A percentile compares a stretch with the other conserved stretches of the same genome.
Conservation (phyloP, 2,888 invertebrate species). For the Mystacides longicornis region DNA sequence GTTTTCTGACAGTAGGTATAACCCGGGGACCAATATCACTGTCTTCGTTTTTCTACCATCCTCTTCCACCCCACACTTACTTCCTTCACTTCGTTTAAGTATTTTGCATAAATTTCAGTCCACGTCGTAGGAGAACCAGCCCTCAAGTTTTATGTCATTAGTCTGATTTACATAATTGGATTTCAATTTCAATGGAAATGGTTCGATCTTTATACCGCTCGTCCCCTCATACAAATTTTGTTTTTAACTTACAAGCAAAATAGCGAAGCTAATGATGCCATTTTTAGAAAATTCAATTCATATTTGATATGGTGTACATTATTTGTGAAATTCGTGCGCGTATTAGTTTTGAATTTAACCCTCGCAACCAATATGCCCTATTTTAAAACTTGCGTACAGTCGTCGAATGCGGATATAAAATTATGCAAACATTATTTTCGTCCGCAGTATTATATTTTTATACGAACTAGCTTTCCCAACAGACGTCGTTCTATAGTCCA, state of each 20-base stretch:
- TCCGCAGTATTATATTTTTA: too few species aligned
- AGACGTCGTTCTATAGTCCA: too few species aligned
- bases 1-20: too few species aligned
- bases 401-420: background rate
- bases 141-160: constrained; percentile 12
- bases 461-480: too few species aligned
- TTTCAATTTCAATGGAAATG: constrained; percentile 24
- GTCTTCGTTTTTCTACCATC: too few species aligned
- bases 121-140: background rate
- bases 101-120: constrained; percentile 15
- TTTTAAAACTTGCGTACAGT: background rate
- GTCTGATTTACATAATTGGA: constrained; percentile 24
- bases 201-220: constrained; percentile 15
- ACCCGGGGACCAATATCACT: too few species aligned
- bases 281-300: constrained; percentile 12
- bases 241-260: constrained; percentile 22
- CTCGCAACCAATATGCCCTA: background rate
- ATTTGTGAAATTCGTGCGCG: background rate
- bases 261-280: constrained; percentile 23
- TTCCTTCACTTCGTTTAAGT: constrained; percentile 7
- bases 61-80: too few species aligned
- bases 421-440: background rate
- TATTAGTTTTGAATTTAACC: background rate
- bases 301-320: background rate
- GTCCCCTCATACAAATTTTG: constrained; percentile 16